phyloP scores from a whole-genome alignment of 2,888 invertebrate genomes.

The Oasisia sp. region DNA sequence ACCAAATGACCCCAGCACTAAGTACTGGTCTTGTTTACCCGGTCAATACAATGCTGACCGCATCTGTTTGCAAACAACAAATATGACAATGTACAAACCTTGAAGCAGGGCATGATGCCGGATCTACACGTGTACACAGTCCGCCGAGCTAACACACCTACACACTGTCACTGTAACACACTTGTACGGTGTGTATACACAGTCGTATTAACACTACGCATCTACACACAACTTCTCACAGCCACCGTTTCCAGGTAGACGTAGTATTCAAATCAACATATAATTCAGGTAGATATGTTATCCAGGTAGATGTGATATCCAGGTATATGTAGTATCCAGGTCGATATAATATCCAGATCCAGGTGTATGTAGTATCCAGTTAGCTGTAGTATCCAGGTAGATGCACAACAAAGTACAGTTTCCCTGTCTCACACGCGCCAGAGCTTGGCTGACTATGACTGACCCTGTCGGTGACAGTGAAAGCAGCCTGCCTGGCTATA shows the following conservation, averaged over 20 bases:
- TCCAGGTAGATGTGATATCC: neutral
- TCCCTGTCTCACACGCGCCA: neutral
- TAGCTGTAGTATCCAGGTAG: neutral
- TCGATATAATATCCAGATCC: neutral
- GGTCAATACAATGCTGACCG: neutral
- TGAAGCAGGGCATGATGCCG: neutral
- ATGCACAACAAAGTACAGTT: neutral
- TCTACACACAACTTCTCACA: neutral
- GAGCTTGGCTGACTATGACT: neutral
- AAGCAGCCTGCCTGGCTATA: neutral
- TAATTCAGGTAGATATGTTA: neutral
- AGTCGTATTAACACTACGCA: neutral
- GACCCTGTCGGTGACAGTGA: neutral
- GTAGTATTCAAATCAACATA: neutral
- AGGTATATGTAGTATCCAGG: neutral
- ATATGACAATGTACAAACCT: neutral
- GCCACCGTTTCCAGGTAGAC: neutral
- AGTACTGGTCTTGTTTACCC: neutral
- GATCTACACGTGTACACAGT: no score
- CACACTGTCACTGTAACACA: neutral
- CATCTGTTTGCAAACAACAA: neutral
- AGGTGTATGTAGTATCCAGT: neutral
- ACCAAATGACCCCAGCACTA: neutral
- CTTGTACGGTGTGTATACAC: neutral
- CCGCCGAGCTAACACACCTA: neutral